These are phyloP conservation scores for Sciurus vulgaris DNA, from an alignment of 2,797 vertebrate genomes.

Conservation along the genomic window DNA sequence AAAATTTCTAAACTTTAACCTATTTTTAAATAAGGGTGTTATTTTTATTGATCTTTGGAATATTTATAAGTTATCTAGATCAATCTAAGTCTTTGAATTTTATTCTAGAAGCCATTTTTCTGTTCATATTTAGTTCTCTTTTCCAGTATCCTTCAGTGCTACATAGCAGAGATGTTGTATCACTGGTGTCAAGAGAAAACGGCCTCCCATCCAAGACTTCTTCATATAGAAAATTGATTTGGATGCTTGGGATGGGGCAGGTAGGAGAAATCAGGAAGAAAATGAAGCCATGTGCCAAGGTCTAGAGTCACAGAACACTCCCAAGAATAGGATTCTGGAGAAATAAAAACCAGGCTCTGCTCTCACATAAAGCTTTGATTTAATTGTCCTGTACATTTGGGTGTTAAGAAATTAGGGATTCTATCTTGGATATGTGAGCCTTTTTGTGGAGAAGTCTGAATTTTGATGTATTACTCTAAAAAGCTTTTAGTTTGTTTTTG, in stretches of 20 bases:
- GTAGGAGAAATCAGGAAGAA: neutral
- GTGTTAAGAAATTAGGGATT: neutral
- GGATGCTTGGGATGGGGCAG: neutral
- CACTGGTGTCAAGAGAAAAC: neutral
- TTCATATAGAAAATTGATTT: no score
- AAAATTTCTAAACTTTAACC: neutral
- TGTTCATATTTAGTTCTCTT: neutral
- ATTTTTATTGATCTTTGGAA: neutral
- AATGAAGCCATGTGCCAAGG: neutral
- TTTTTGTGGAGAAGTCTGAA: neutral
- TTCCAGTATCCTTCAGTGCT: neutral
- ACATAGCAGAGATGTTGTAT: fast-evolving
- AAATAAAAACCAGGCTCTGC: neutral
- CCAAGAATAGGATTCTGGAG: neutral
- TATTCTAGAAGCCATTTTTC: neutral
- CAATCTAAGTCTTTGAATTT: neutral
- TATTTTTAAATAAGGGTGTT: neutral
- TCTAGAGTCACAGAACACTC: no score
- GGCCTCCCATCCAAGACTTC: no score
- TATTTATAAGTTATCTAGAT: neutral
- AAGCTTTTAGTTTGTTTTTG: neutral
- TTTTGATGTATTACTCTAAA: neutral
- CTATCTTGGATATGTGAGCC: neutral
- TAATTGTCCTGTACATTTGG: neutral
- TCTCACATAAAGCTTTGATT: neutral